phyloP scores from a whole-genome alignment of 2,797 vertebrate species.

The Parambassis ranga region DNA sequence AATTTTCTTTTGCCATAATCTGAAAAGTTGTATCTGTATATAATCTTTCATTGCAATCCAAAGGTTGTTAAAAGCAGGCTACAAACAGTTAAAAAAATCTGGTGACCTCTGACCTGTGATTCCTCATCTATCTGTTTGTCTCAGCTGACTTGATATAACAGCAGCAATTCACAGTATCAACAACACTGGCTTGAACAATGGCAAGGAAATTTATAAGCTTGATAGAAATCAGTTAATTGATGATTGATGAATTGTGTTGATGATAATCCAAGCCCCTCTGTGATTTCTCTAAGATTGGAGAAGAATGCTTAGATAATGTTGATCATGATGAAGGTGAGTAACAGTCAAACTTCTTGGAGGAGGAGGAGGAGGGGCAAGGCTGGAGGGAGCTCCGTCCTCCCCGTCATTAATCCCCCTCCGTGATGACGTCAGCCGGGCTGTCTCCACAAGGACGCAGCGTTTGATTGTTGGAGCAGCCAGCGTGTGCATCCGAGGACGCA shows the following conservation, averaged over 20 bases:
- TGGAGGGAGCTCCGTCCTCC: constrained; percentile 26
- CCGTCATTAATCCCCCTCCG: constrained; percentile 63
- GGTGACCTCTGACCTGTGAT: constrained; percentile 18
- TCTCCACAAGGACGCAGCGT: constrained; percentile 62
- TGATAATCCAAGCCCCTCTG: neutral
- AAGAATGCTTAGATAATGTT: constrained; percentile 2
- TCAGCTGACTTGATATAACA: constrained; percentile 1
- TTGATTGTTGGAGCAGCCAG: constrained; percentile 51
- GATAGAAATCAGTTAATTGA: neutral
- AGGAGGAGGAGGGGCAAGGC: neutral
- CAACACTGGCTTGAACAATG: too few relatives aligned
- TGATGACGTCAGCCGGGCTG: constrained; percentile 74
- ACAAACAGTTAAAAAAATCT: too few relatives aligned
- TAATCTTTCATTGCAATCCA: too few relatives aligned
- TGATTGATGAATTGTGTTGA: neutral
- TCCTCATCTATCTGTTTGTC: neutral
- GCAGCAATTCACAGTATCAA: too few relatives aligned
- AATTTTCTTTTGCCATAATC: too few relatives aligned
- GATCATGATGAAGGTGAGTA: neutral
- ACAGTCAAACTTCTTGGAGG: constrained; percentile 15
- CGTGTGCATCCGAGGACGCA: constrained; percentile 70
- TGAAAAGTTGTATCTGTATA: too few relatives aligned
- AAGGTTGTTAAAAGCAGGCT: too few relatives aligned
- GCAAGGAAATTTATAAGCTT: neutral
- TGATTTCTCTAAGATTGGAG: constrained; percentile 2